phyloP scores from a whole-genome alignment of 2,888 invertebrate species.

The Scelioninae gen. 2 region DNA sequence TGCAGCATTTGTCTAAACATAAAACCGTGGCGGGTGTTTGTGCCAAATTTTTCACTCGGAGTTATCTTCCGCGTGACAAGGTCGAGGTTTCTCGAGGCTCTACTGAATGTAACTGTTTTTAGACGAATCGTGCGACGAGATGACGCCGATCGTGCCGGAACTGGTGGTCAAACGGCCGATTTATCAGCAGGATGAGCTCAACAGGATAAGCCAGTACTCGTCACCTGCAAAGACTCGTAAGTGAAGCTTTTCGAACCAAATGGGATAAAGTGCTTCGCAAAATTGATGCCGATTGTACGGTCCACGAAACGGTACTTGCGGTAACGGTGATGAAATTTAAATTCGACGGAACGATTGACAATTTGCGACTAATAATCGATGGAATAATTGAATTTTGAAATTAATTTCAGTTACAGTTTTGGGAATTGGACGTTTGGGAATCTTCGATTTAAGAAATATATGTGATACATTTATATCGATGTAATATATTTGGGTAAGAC shows the following conservation, averaged over 20 bases:
- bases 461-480: no score
- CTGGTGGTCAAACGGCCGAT: slow-evolving; percentile 79
- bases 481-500: no score
- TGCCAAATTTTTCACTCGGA: slow-evolving; percentile 32
- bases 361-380: no score
- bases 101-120: slow-evolving; percentile 37
- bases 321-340: no score
- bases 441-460: no score
- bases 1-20: slow-evolving; percentile 11
- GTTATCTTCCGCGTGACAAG: slow-evolving; percentile 12
- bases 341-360: no score
- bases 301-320: no score
- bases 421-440: no score
- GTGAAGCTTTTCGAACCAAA: slow-evolving; percentile 54
- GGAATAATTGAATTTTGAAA: no score
- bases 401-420: no score
- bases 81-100: slow-evolving; percentile 21
- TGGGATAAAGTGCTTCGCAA: no score
- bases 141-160: slow-evolving; percentile 70
- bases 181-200: slow-evolving; percentile 82
- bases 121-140: slow-evolving; percentile 65
- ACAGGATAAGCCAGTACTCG: slow-evolving; percentile 80
- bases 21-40: slow-evolving; percentile 23
- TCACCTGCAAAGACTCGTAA: slow-evolving; percentile 76
- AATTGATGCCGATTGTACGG: no score